These are phyloP conservation scores for Andrena trimmerana DNA, from an alignment of 2,888 invertebrate species.

Conservation along the genomic window DNA sequence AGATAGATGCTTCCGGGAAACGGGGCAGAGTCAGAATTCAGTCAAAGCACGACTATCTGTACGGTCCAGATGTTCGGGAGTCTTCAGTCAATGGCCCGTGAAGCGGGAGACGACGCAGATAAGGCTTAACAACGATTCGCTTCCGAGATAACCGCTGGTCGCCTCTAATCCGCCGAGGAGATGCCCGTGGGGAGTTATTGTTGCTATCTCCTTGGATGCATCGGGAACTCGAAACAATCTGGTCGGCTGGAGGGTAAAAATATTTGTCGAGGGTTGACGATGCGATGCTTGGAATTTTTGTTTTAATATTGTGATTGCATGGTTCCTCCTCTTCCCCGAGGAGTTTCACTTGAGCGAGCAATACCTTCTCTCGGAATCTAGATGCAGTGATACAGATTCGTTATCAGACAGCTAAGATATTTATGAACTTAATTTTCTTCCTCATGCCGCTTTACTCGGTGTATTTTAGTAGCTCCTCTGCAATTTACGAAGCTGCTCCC, in stretches of 20 bases:
- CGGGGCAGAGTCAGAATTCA: conserved; percentile 67
- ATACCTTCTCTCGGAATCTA: not conserved
- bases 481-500: too few species aligned
- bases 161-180: conserved; percentile 35
- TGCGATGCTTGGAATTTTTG: not conserved
- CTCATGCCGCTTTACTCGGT: too few species aligned
- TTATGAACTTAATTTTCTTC: too few species aligned
- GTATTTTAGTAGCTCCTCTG: too few species aligned
- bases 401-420: too few species aligned
- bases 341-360: not conserved
- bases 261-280: not conserved
- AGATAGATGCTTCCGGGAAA: conserved; percentile 80
- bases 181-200: conserved; percentile 28
- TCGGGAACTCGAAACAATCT: conserved; percentile 16
- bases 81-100: conserved; percentile 77
- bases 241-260: not conserved
- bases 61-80: conserved; percentile 76
- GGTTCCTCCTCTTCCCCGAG: not conserved
- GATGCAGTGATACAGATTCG: not conserved
- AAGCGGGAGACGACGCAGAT: conserved; percentile 71
- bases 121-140: conserved; percentile 68
- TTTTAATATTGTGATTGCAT: not conserved
- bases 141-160: conserved; percentile 58
- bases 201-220: conserved; percentile 22
- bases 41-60: conserved; percentile 75